A percentile compares a stretch with the other conserved stretches of the same genome.
Evolutionary conservation across 2,797 vertebrate species (phyloP).

Genomic region (Pseudomugil gertrudae): DNA sequence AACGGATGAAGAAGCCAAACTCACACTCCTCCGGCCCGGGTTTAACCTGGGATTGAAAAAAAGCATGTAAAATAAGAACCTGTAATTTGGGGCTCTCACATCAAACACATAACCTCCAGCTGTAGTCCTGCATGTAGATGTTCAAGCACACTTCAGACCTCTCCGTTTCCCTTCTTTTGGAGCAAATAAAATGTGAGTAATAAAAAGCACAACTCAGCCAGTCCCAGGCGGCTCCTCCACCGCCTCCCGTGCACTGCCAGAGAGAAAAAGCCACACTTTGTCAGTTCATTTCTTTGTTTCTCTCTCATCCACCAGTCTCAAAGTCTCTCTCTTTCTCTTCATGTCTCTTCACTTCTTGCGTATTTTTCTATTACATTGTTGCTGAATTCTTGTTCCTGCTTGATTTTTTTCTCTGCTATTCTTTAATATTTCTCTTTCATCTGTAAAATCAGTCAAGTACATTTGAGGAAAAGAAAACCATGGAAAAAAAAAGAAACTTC

Average conservation of each 20-base stretch:
- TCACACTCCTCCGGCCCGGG: conserved; percentile 44
- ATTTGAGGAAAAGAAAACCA: conserved; percentile 48
- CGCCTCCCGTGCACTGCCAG: conserved; percentile 67
- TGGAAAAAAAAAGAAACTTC: not conserved
- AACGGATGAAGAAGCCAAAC: conserved; percentile 44
- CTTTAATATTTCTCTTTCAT: conserved; percentile 33
- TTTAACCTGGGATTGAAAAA: conserved; percentile 48
- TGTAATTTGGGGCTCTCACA: conserved; percentile 44
- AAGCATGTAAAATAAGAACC: conserved; percentile 61
- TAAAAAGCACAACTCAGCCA: conserved; percentile 78
- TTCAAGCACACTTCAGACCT: conserved; percentile 73
- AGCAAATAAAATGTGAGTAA: conserved; percentile 57
- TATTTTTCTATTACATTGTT: conserved; percentile 50
- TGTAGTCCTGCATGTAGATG: conserved; percentile 77
- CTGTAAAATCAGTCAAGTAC: conserved; percentile 32
- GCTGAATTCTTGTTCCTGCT: conserved; percentile 57
- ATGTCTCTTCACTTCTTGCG: conserved; percentile 40
- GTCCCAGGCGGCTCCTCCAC: conserved; percentile 18
- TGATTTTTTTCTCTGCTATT: conserved; percentile 50
- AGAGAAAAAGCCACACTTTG: conserved; percentile 63
- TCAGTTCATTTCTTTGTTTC: conserved; percentile 45
- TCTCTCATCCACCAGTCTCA: conserved; percentile 43
- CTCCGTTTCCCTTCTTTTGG: conserved; percentile 34
- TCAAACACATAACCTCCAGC: conserved; percentile 53
- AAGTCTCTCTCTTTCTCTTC: conserved; percentile 76